Evolutionary conservation across 2,797 vertebrate genomes (phyloP), one percentile per base, ranked within the genome.

Genomic region (Scyliorhinus canicula): DNA sequence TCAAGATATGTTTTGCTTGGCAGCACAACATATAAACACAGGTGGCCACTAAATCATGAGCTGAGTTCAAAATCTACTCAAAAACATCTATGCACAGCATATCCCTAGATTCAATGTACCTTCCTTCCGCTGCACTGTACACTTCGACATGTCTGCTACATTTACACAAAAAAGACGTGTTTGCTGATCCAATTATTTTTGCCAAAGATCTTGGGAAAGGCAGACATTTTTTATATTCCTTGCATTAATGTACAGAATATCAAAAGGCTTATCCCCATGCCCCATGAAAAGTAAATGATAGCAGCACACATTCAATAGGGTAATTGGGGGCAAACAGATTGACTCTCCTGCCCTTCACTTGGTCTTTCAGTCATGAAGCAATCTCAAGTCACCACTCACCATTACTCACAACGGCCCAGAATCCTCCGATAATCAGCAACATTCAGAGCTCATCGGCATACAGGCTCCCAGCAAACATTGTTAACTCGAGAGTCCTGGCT

Each of bases 351-450:
- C 7, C 93, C 65, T 69, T 31, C 44, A 6, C 47, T 71, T 71
- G 52, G 47, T 52, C 65, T n/a, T 35, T 31, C 67, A 74, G 26
- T 52, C 67, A 94, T 5, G 16, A 94, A 50, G 21, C 67, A 71
- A 71, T 71, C 93, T 71, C 28, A 21, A 65, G n/a, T n/a, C 90
- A 69, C 63, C 50, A 94, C 60, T 93, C 91, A 69, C 91, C 91
- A 69, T 31, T 44, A 93, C 47, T 52, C 67, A 52, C 44, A 71
- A 52, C 44, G 52, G 67, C 74, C 47, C 28, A 71, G 44, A 74
- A 5, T 52, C 47, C 57, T 63, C 86, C 35, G 47, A 69, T 31
- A 44, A 28, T 31, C 28, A 52, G 93, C 12, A 67, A 71, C 44
- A 47, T 69, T n/a, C 28, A 35, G 44, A 35, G 14, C 67, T 52